Evolutionary conservation across 2,888 invertebrate species (phyloP).

Genomic region (Agelastica alni): DNA sequence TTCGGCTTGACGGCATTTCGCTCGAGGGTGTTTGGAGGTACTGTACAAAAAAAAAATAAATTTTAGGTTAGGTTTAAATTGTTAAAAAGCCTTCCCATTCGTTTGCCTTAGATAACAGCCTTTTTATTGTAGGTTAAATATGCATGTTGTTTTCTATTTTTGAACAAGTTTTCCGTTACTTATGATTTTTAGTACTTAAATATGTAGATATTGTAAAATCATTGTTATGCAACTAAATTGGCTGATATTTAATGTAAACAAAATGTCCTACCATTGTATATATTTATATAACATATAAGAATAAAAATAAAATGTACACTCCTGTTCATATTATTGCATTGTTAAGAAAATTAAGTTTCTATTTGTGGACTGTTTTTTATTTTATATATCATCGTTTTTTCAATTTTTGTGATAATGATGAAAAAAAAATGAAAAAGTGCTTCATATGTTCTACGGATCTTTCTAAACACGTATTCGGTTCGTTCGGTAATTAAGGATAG

Average conservation of each 20-base stretch:
- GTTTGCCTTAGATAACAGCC: slow-evolving; percentile 44
- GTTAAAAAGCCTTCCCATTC: slow-evolving; percentile 39
- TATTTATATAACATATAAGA: slow-evolving; percentile 45
- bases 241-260: slow-evolving; percentile 42
- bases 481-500: slow-evolving; percentile 17
- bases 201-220: slow-evolving; percentile 42
- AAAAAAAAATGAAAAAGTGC: not conserved
- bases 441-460: not conserved
- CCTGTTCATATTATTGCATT: slow-evolving; percentile 52
- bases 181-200: slow-evolving; percentile 39
- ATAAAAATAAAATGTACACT: slow-evolving; percentile 48
- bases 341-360: slow-evolving; percentile 52
- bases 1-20: slow-evolving; percentile 29
- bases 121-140: slow-evolving; percentile 39
- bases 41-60: slow-evolving; percentile 41
- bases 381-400: slow-evolving; percentile 29
- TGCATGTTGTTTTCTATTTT: slow-evolving; percentile 34
- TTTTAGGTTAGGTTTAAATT: slow-evolving; percentile 37
- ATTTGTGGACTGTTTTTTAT: slow-evolving; percentile 52
- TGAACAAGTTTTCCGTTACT: slow-evolving; percentile 31
- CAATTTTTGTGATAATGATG: slow-evolving; percentile 17
- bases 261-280: slow-evolving; percentile 43
- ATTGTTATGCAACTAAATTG: slow-evolving; percentile 42
- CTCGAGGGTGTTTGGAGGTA: slow-evolving; percentile 37
- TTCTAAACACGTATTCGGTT: slow-evolving; percentile 1